A percentile compares a stretch with the other conserved stretches of the same genome.
Conservation (phyloP, 2,113 vertebrate genomes). For the Perognathus longimembris region DNA sequence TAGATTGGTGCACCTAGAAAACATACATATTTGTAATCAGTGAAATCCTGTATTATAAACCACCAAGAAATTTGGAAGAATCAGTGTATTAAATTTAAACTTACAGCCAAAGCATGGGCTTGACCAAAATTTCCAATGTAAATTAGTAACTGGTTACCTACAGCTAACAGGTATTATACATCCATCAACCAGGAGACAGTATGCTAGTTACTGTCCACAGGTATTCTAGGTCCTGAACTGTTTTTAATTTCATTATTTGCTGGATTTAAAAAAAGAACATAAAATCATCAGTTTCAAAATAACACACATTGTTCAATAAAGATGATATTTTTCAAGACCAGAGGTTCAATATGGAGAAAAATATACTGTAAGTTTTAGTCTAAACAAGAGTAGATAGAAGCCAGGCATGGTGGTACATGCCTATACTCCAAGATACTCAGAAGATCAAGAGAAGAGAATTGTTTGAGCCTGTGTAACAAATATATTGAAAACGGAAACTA, state of each 20-base stretch:
- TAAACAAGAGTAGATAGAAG: not conserved
- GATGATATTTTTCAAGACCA: not conserved
- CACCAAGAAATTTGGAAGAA: not conserved
- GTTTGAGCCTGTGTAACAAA: too few species aligned
- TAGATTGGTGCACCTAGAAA: constrained; percentile 13
- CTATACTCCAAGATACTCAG: not conserved
- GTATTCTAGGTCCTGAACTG: not conserved
- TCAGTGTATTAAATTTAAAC: not conserved
- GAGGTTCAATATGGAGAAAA: not conserved
- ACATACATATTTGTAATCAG: constrained; percentile 55
- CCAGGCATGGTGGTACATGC: not conserved
- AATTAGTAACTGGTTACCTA: not conserved
- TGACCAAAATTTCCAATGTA: not conserved
- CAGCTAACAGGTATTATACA: not conserved
- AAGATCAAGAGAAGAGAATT: too few species aligned
- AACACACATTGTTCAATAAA: not conserved
- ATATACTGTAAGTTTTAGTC: not conserved
- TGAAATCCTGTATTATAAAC: constrained; percentile 73
- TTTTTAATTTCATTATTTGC: constrained; percentile 33
- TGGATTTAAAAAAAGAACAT: not conserved
- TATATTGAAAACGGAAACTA: not conserved
- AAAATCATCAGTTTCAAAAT: not conserved
- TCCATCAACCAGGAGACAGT: not conserved
- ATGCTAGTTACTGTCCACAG: not conserved
- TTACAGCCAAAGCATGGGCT: not conserved